Evolutionary conservation across 2,888 invertebrate species (phyloP), one percentile per base, ranked within the genome.

Genomic region (Noctua janthe): DNA sequence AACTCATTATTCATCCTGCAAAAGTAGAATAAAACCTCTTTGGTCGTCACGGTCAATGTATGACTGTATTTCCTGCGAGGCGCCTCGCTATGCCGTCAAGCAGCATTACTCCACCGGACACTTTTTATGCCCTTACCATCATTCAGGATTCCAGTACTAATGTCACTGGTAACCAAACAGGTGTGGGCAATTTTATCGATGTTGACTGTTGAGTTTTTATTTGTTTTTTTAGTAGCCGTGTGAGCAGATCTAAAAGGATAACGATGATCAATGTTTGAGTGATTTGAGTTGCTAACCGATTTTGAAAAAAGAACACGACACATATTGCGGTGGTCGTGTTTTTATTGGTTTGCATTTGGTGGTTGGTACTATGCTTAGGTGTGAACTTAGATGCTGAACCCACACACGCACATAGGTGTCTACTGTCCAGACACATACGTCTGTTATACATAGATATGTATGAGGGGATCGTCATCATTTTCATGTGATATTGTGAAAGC

Each of bases 91-190:
- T 82, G 85, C 78, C 13, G 84, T 82, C 80, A 51, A 71, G 82
- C 78, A 64, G 67, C 85, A 89, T 90, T 84, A 66, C 78, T 75
- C 11, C 64, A 59, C 49, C 64, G 64, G 64, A 62, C 62, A 75
- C 71, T 85, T 89, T 88, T 89, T 84, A 76, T 78, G 43, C 72
- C 77, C 71, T 59, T 39, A 23, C n/a, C 77, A 71, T 81, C 85
- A 88, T 89, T 89, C 85, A 87, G 59, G 76, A 84, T 80, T 87
- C 86, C 81, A 81, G 71, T 77, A 81, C 67, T 76, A 59, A 81
- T 82, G 77, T 80, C 70, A 78, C 78, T 70, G 67, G 80, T 56
- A 56, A 70, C 66, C 72, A 73, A 76, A 80, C 87, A 83, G 85
- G 84, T 85, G 80, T 83, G 64, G 69, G 62, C 70, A 81, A 85